phyloP scores from a whole-genome alignment of 92 coral and sea anemone species.

The Diadumene lineata region DNA sequence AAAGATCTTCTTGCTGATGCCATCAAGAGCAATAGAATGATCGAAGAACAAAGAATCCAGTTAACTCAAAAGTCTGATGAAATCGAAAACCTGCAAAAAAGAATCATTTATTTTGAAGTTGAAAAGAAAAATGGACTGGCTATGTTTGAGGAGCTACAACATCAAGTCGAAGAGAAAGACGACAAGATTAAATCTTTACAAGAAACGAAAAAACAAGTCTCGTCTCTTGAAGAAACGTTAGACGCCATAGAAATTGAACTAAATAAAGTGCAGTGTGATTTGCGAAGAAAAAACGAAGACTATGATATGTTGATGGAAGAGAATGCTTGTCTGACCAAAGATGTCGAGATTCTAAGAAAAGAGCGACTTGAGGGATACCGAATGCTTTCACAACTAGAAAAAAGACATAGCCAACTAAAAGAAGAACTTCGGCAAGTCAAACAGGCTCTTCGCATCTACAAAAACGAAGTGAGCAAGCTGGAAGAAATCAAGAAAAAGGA shows the following conservation, averaged over 20 bases:
- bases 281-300: constrained; percentile 17
- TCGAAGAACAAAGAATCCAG: not conserved
- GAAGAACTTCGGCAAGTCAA: constrained; percentile 16
- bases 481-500: constrained; percentile 11
- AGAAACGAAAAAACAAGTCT: not conserved
- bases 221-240: not conserved
- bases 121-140: constrained; percentile 6
- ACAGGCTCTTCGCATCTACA: constrained; percentile 15
- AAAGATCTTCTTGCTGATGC: not conserved
- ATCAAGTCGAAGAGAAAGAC: not conserved
- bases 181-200: not conserved
- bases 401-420: not conserved
- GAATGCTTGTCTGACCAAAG: constrained; percentile 11
- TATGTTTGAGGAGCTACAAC: not conserved
- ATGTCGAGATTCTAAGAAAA: constrained; percentile 11
- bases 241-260: constrained; percentile 11
- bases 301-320: constrained; percentile 17
- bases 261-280: constrained; percentile 13
- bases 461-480: constrained; percentile 20
- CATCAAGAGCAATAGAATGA: not conserved
- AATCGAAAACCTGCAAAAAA: not conserved
- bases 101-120: constrained; percentile 5
- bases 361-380: constrained; percentile 24
- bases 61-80: not conserved
- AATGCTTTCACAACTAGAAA: constrained; percentile 20